These are phyloP conservation scores for Matsumurasca onukii DNA, from an alignment of 1,140 invertebrate species.

Conservation along the genomic window DNA sequence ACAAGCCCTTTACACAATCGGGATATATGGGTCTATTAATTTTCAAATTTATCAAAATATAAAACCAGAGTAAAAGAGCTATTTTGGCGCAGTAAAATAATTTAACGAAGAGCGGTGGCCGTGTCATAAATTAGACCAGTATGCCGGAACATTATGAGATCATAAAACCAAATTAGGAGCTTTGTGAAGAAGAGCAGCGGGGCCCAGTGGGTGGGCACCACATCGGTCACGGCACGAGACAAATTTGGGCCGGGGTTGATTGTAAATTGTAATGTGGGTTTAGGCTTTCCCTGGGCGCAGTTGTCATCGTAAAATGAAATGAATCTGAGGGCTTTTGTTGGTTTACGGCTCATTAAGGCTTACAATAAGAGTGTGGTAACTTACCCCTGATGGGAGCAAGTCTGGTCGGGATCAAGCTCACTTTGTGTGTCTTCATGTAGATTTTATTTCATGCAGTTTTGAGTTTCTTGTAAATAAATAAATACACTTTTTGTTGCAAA, in stretches of 20 bases:
- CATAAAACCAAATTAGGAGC: conserved; percentile 1
- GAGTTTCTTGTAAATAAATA: too few relatives aligned
- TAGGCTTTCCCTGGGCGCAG: not conserved
- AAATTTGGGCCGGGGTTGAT: not conserved
- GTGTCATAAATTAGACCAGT: not conserved
- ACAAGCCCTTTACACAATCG: not conserved
- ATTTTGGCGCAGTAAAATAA: not conserved
- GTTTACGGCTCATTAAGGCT: not conserved
- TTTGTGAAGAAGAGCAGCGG: not conserved
- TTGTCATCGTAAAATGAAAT: not conserved
- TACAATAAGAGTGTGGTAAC: too few relatives aligned
- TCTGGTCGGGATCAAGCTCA: too few relatives aligned
- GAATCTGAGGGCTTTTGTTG: not conserved
- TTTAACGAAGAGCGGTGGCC: not conserved
- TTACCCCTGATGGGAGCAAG: too few relatives aligned
- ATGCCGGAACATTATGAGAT: not conserved
- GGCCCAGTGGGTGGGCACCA: not conserved
- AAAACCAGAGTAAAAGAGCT: not conserved
- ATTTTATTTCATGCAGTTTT: too few relatives aligned
- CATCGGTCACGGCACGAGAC: not conserved
- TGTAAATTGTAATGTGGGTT: not conserved
- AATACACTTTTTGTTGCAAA: too few relatives aligned
- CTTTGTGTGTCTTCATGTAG: too few relatives aligned
- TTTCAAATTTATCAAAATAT: not conserved
- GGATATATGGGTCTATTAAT: not conserved